Percentiles rank a stretch among this genome's conserved stretches.
Evolutionary conservation across 2,113 vertebrate genomes (phyloP).

Genomic region (Formicarius rufipectus): DNA sequence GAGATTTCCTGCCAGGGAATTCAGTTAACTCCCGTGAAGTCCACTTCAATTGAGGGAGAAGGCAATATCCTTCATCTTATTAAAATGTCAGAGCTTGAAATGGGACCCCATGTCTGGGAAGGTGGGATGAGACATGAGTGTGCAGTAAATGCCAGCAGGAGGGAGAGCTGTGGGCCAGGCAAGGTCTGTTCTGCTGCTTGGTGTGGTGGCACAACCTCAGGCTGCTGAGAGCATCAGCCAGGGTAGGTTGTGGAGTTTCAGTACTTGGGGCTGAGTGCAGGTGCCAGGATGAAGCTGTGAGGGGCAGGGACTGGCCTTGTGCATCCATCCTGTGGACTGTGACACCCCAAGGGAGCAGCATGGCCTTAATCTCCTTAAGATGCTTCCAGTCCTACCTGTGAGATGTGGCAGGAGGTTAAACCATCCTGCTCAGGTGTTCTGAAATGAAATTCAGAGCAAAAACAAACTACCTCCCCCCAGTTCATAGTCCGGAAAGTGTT

Average conservation of each 20-base stretch:
- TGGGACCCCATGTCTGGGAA: background rate
- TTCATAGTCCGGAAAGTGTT: background rate
- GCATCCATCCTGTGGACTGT: background rate
- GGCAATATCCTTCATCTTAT: background rate
- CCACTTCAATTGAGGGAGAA: background rate
- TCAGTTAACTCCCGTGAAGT: background rate
- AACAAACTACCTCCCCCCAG: fast-evolving
- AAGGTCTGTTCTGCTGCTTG: background rate
- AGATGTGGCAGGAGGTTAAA: background rate
- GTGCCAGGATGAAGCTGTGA: background rate
- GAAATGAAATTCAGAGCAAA: background rate
- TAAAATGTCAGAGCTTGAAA: background rate
- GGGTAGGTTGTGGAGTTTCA: background rate
- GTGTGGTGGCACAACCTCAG: fast-evolving
- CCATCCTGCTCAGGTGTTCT: background rate
- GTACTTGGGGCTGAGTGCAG: fast-evolving
- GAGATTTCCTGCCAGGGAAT: background rate
- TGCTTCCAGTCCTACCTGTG: background rate
- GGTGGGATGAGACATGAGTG: background rate
- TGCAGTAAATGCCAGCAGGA: background rate
- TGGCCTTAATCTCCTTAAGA: background rate
- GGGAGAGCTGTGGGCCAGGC: background rate
- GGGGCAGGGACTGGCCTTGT: background rate
- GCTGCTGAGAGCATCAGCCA: background rate
- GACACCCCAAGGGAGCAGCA: background rate